Percentiles rank a stretch among this genome's conserved stretches.
phyloP scores from a whole-genome alignment of 2,113 vertebrate genomes.

The Amblyopsis rosae region DNA sequence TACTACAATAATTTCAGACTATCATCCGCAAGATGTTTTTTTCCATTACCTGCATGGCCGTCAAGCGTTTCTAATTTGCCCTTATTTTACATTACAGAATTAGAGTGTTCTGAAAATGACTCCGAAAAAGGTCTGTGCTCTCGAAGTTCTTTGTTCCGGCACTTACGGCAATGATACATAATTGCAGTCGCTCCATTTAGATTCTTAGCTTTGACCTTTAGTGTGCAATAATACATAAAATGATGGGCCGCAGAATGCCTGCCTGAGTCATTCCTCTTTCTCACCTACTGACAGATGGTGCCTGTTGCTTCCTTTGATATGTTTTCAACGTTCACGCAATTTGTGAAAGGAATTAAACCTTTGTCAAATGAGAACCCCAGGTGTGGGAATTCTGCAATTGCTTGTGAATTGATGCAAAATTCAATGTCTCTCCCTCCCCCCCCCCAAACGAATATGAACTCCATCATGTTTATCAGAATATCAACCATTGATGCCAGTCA shows the following conservation, averaged over 20 bases:
- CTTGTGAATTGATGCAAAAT: conserved; percentile 87
- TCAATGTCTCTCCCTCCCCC: conserved; percentile 78
- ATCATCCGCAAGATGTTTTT: conserved; percentile 57
- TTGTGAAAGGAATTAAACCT: conserved; percentile 74
- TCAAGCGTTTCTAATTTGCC: conserved; percentile 70
- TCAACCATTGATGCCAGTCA: conserved; percentile 85
- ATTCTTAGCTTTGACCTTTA: conserved; percentile 80
- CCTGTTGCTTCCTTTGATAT: conserved; percentile 47
- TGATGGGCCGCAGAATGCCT: conserved; percentile 74
- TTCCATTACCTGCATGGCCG: conserved; percentile 67
- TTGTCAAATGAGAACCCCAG: conserved; percentile 81
- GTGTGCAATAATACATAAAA: conserved; percentile 80
- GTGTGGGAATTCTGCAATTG: conserved; percentile 71
- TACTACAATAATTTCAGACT: conserved; percentile 48
- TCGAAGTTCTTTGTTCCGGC: conserved; percentile 68
- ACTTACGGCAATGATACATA: conserved; percentile 88
- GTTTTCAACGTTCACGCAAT: conserved; percentile 67
- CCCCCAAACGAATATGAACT: conserved; percentile 72
- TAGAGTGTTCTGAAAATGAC: conserved; percentile 84
- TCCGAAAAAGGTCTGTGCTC: conserved; percentile 81
- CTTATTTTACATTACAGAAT: conserved; percentile 82
- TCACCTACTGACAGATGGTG: conserved; percentile 48
- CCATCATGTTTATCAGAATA: conserved; percentile 88
- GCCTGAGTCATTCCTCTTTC: conserved; percentile 64
- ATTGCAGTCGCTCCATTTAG: conserved; percentile 82